phyloP scores from a whole-genome alignment of 2,797 vertebrate species.

The Manis pentadactyla region DNA sequence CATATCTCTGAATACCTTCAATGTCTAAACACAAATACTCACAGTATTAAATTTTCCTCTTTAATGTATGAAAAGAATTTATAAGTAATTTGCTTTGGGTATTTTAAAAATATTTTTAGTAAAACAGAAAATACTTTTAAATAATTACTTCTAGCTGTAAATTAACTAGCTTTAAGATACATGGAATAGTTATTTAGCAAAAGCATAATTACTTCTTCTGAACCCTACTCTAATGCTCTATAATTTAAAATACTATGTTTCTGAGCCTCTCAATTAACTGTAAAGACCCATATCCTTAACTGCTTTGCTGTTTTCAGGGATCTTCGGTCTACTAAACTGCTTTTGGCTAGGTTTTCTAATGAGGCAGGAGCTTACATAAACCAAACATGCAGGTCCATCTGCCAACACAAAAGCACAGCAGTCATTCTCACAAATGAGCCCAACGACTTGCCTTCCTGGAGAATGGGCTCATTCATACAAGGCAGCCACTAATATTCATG shows the following conservation, averaged over 20 bases:
- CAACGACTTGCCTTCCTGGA: not conserved
- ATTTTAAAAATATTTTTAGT: constrained; percentile 69
- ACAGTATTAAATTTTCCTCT: not conserved
- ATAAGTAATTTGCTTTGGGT: constrained; percentile 67
- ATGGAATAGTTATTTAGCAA: constrained; percentile 71
- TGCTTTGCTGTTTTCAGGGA: constrained; percentile 58
- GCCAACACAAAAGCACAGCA: not conserved
- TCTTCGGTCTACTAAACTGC: constrained; percentile 56
- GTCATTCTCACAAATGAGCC: not conserved
- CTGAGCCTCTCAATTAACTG: constrained; percentile 53
- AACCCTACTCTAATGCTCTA: constrained; percentile 69
- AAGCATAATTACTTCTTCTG: constrained; percentile 75
- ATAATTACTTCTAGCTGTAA: constrained; percentile 70
- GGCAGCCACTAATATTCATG: not conserved
- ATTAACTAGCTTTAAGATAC: constrained; percentile 74
- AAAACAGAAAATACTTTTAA: constrained; percentile 70
- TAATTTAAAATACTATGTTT: constrained; percentile 77
- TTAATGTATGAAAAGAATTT: constrained; percentile 66
- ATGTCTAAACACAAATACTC: constrained; percentile 53
- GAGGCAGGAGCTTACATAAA: constrained; percentile 29
- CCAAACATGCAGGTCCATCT: not conserved
- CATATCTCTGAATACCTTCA: constrained; percentile 12
- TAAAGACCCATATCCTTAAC: constrained; percentile 61
- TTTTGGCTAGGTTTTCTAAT: constrained; percentile 65
- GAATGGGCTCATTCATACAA: not conserved